These are phyloP conservation scores for Thermophis baileyi DNA, from an alignment of 2,113 vertebrate species.

Conservation along the genomic window DNA sequence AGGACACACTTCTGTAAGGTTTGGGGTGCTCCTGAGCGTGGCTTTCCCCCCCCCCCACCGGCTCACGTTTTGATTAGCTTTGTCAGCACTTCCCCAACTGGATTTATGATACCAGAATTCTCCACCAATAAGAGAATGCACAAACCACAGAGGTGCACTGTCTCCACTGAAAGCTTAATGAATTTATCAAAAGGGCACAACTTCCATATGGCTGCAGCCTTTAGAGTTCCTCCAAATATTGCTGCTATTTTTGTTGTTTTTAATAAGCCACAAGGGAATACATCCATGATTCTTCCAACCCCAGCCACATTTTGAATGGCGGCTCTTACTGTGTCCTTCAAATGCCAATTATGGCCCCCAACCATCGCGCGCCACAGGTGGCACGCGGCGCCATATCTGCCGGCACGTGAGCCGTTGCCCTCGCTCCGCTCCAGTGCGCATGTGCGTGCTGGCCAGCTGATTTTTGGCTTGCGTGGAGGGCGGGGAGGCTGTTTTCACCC, in stretches of 20 bases:
- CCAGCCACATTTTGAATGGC: background rate
- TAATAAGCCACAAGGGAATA: background rate
- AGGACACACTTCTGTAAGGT: background rate
- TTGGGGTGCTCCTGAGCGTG: background rate
- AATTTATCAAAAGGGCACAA: background rate
- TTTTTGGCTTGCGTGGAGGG: too few species aligned
- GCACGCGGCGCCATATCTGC: too few species aligned
- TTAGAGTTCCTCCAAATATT: background rate
- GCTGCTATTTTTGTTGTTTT: background rate
- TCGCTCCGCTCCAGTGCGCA: too few species aligned
- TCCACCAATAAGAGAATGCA: background rate
- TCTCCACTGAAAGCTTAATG: background rate
- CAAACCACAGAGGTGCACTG: background rate
- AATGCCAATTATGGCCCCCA: background rate
- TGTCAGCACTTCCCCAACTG: background rate
- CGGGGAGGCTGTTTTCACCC: too few species aligned
- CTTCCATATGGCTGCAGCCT: background rate
- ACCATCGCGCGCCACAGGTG: too few species aligned
- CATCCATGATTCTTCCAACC: background rate
- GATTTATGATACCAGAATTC: background rate
- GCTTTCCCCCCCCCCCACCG: too few species aligned
- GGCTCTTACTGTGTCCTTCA: background rate
- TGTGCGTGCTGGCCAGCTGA: too few species aligned
- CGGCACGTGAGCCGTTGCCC: too few species aligned
- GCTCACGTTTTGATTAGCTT: background rate